These are phyloP conservation scores for Lasius fuliginosus DNA, from an alignment of 2,888 invertebrate genomes.

Conservation along the genomic window DNA sequence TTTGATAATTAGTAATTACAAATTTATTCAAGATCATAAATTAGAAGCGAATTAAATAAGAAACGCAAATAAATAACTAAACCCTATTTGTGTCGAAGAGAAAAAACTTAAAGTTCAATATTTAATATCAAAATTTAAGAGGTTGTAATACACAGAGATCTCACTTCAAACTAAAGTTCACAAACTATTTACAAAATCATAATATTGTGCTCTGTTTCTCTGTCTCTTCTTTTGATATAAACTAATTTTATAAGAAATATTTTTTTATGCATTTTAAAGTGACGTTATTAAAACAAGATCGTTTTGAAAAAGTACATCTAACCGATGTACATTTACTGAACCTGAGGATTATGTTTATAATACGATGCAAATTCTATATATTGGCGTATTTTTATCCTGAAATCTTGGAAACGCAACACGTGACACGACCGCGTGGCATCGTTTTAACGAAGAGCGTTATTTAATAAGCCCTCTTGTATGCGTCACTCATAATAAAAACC, in stretches of 20 bases:
- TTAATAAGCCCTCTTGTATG: conserved; percentile 33
- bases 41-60: background rate
- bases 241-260: background rate
- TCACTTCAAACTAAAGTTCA: background rate
- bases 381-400: background rate
- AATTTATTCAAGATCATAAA: conserved; percentile 23
- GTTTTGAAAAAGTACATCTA: background rate
- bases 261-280: background rate
- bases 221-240: background rate
- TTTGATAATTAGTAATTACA: background rate
- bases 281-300: background rate
- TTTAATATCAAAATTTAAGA: background rate
- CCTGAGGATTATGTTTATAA: background rate
- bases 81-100: background rate
- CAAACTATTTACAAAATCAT: background rate
- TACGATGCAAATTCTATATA: background rate
- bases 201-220: background rate
- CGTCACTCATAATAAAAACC: conserved; percentile 44
- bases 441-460: conserved; percentile 39
- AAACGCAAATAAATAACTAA: background rate
- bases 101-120: background rate
- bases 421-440: background rate
- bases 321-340: background rate
- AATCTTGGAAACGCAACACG: conserved; percentile 7
- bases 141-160: background rate